A percentile compares a stretch with the other conserved stretches of the same genome.
These are phyloP conservation scores for Lysandra bellargus DNA, from an alignment of 2,888 invertebrate genomes.

Conservation along the genomic window DNA sequence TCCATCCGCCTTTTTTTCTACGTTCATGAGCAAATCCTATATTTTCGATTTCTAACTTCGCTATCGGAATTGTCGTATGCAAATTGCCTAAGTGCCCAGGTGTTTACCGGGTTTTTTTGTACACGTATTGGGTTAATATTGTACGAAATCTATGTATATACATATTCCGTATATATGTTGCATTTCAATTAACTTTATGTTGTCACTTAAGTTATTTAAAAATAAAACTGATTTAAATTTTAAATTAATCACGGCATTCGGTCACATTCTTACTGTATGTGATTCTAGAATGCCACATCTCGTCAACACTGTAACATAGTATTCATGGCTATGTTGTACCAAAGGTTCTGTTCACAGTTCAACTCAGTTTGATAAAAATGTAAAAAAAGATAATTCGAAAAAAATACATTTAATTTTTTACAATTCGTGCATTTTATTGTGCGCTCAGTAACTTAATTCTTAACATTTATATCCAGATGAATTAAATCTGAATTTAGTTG, in stretches of 20 bases:
- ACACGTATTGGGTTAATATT: background rate
- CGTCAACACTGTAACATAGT: background rate
- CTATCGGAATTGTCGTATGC: background rate
- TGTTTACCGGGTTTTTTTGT: background rate
- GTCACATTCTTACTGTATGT: background rate
- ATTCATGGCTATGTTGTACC: background rate
- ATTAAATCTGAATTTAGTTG: too few species aligned
- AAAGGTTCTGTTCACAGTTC: too few species aligned
- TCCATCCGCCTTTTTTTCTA: too few species aligned
- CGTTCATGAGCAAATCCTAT: too few species aligned
- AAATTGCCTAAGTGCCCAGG: background rate
- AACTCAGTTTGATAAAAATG: too few species aligned
- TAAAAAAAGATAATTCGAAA: too few species aligned
- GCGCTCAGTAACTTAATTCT: too few species aligned
- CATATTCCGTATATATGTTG: background rate
- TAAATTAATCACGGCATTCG: background rate
- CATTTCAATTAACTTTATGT: background rate
- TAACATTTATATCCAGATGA: too few species aligned
- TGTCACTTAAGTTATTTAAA: background rate
- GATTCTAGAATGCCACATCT: background rate
- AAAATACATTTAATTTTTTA: too few species aligned
- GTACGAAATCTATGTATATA: constrained; percentile 12
- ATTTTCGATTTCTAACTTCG: background rate
- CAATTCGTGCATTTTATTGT: background rate
- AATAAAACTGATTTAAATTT: background rate